Evolutionary conservation across 2,888 invertebrate genomes (phyloP).

Genomic region (Linnaemya tessellans): DNA sequence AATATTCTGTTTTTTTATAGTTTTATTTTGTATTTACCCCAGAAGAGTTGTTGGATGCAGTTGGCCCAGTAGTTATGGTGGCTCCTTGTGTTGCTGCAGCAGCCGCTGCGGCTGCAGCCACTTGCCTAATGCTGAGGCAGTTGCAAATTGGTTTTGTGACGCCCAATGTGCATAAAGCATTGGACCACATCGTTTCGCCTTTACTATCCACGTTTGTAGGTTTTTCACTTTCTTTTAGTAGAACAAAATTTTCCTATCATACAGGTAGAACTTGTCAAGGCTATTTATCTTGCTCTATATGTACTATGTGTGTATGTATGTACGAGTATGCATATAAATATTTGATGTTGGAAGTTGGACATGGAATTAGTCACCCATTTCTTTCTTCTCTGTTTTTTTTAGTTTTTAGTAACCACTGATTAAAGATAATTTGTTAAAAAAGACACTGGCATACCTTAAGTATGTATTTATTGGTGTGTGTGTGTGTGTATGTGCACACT

Average conservation of each 20-base stretch:
- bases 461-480: not conserved
- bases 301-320: not conserved
- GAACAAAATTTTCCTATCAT: conserved; percentile 39
- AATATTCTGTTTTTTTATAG: too few species aligned
- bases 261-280: conserved; percentile 30
- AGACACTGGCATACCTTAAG: not conserved
- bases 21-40: conserved; percentile 82
- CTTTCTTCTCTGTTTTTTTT: not conserved
- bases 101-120: conserved; percentile 81
- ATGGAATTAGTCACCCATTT: conserved; percentile 56
- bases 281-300: conserved; percentile 6
- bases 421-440: not conserved
- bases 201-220: conserved; percentile 79
- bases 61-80: conserved; percentile 79
- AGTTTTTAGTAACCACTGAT: not conserved
- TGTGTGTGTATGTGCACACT: not conserved
- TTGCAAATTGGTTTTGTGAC: conserved; percentile 84
- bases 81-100: conserved; percentile 78
- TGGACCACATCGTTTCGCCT: conserved; percentile 83
- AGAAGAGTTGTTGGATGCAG: conserved; percentile 74
- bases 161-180: conserved; percentile 84
- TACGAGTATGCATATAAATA: not conserved
- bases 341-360: conserved; percentile 27
- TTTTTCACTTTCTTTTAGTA: conserved; percentile 43
- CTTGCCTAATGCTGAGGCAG: conserved; percentile 83